Conservation (phyloP, 1,140 invertebrate genomes). For the Drosophila azteca region DNA sequence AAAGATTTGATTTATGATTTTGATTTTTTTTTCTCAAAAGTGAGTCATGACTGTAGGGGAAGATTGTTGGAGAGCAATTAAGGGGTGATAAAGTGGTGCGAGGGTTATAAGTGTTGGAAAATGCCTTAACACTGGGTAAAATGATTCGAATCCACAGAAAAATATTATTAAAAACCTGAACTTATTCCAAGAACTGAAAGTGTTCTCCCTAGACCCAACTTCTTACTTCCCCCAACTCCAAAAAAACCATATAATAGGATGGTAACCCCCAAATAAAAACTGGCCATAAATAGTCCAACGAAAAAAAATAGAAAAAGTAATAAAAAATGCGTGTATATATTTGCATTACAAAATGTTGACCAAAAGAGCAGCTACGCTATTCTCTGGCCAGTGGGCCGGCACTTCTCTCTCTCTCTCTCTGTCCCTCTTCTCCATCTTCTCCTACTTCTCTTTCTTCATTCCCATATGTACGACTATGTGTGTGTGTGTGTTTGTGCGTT, state of each 20-base stretch:
- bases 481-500: slow-evolving; percentile 22
- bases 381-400: no score
- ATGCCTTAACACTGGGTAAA: no score
- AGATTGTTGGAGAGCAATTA: neutral
- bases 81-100: no score
- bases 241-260: slow-evolving; percentile 19
- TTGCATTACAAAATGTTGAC: slow-evolving; percentile 76
- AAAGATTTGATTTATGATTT: slow-evolving; percentile 14
- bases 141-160: no score
- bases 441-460: slow-evolving; percentile 8
- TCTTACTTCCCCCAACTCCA: slow-evolving; percentile 2
- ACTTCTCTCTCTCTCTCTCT: neutral
- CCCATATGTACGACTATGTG: neutral
- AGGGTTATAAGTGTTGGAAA: no score
- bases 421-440: slow-evolving; percentile 2
- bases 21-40: no score
- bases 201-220: slow-evolving; percentile 39
- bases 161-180: slow-evolving; percentile 18
- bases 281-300: slow-evolving; percentile 59
- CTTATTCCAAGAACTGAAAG: slow-evolving; percentile 44
- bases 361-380: slow-evolving; percentile 1
- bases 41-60: slow-evolving; percentile 14
- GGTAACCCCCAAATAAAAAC: slow-evolving; percentile 35
- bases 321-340: slow-evolving; percentile 72
- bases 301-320: slow-evolving; percentile 1